phyloP scores from a whole-genome alignment of 2,113 vertebrate genomes.

The Myodes glareolus region DNA sequence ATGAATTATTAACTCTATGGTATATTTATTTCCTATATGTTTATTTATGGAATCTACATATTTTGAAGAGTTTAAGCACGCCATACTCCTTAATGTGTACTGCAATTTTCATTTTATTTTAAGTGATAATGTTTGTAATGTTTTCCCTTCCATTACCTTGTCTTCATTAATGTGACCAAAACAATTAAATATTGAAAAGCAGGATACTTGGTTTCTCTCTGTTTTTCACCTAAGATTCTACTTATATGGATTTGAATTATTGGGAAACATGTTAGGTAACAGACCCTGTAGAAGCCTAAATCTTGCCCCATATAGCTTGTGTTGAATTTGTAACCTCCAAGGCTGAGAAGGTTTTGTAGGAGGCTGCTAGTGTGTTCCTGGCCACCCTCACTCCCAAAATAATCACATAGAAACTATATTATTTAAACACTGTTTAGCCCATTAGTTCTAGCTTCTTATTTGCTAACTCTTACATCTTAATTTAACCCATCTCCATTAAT shows the following conservation, averaged over 20 bases:
- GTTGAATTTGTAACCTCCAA: neutral
- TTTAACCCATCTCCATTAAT: too few relatives aligned
- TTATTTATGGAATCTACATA: neutral
- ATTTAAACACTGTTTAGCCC: too few relatives aligned
- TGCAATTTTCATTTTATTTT: constrained; percentile 24
- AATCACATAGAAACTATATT: too few relatives aligned
- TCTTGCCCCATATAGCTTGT: neutral
- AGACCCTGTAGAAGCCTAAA: neutral
- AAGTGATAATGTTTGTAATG: neutral
- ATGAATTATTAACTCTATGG: neutral
- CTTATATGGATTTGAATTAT: neutral
- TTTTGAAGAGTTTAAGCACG: neutral
- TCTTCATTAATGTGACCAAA: neutral
- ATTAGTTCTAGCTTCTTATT: too few relatives aligned
- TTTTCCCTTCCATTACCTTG: neutral
- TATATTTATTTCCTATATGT: neutral
- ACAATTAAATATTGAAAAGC: neutral
- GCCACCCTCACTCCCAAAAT: too few relatives aligned
- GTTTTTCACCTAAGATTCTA: neutral
- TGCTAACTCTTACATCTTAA: too few relatives aligned
- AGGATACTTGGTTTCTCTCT: neutral
- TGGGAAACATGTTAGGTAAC: neutral
- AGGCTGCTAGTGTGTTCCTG: too few relatives aligned
- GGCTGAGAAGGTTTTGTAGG: neutral
- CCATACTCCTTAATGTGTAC: neutral